These are phyloP conservation scores for Helobdella robusta DNA, from an alignment of 2,888 invertebrate species.

Conservation along the genomic window DNA sequence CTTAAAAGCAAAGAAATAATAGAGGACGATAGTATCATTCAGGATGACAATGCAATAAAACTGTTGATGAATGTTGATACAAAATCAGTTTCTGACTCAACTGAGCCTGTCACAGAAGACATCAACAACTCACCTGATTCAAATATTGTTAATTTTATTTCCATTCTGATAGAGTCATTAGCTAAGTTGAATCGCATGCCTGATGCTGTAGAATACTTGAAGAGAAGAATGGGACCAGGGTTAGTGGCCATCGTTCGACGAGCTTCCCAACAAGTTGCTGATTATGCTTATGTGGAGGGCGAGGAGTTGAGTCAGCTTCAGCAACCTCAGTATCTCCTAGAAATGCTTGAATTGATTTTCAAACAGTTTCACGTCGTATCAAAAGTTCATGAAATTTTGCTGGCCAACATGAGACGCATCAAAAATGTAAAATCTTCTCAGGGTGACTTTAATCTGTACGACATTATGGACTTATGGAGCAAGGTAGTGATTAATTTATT, in stretches of 20 bases:
- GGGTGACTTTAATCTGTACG: conserved; percentile 53
- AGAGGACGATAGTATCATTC: background rate
- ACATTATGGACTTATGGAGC: conserved; percentile 73
- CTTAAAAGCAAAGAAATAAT: too few relatives aligned
- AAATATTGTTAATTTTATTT: conserved; percentile 61
- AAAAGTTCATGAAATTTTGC: conserved; percentile 63
- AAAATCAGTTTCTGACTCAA: background rate
- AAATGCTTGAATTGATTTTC: conserved; percentile 65
- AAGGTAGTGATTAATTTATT: conserved; percentile 54
- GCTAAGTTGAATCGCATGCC: conserved; percentile 69
- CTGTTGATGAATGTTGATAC: conserved; percentile 1
- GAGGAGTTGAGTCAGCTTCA: conserved; percentile 42
- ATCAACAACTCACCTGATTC: conserved; percentile 44
- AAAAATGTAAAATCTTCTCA: conserved; percentile 29
- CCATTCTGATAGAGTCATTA: conserved; percentile 70
- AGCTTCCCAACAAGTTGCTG: conserved; percentile 65
- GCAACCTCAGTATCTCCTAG: conserved; percentile 48
- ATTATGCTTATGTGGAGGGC: conserved; percentile 39
- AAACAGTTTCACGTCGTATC: conserved; percentile 74
- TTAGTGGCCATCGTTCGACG: conserved; percentile 67
- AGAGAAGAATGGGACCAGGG: conserved; percentile 72
- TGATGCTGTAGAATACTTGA: conserved; percentile 75
- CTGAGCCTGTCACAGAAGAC: conserved; percentile 35
- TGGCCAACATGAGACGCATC: conserved; percentile 50
- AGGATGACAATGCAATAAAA: conserved; percentile 9